Conservation (phyloP, 2,797 vertebrate species). For the Tenualosa ilisha region DNA sequence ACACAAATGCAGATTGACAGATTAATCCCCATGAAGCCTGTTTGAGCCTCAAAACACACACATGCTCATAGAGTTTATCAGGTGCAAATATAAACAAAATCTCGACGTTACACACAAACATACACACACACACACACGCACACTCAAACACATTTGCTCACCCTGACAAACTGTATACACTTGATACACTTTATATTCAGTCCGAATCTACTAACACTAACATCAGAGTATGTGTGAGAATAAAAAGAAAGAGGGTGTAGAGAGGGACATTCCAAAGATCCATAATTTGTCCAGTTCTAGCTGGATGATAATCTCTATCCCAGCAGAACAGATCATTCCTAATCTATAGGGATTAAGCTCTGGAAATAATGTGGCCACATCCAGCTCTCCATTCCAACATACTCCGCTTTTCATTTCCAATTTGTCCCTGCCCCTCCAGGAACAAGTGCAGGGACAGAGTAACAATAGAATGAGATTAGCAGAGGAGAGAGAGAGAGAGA, state of each 20-base stretch:
- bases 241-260: not conserved
- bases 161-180: not conserved
- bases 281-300: conserved; percentile 19
- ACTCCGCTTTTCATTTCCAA: conserved; percentile 22
- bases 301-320: conserved; percentile 14
- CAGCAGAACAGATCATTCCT: conserved; percentile 17
- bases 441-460: conserved; percentile 6
- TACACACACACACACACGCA: conserved; percentile 45
- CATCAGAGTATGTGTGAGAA: not conserved
- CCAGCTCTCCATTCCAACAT: conserved; percentile 4
- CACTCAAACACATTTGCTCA: conserved; percentile 30
- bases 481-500: not conserved
- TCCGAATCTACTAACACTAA: not conserved
- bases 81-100: conserved; percentile 24
- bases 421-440: conserved; percentile 9
- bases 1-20: conserved; percentile 23
- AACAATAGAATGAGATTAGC: not conserved
- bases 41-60: conserved; percentile 20
- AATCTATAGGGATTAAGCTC: conserved; percentile 17
- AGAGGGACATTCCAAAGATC: not conserved
- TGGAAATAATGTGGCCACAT: conserved; percentile 12
- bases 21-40: conserved; percentile 24
- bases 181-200: not conserved
- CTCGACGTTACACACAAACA: conserved; percentile 40
- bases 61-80: conserved; percentile 22